These are phyloP conservation scores for Lethrus apterus DNA, from an alignment of 1,140 invertebrate species.

Conservation along the genomic window DNA sequence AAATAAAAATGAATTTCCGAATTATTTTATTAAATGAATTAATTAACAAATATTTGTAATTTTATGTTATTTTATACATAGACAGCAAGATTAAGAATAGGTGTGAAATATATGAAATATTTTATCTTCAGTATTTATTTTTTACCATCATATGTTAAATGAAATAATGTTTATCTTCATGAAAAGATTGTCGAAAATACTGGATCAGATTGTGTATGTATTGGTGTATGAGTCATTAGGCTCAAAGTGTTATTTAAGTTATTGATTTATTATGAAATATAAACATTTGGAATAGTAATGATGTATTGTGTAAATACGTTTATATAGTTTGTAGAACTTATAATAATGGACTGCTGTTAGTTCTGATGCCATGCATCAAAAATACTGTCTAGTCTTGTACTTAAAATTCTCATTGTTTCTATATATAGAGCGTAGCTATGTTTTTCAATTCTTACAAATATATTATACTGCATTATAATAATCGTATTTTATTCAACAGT, in stretches of 20 bases:
- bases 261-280: conserved; percentile 8
- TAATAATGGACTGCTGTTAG: conserved; percentile 10
- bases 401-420: conserved; percentile 13
- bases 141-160: too few relatives aligned
- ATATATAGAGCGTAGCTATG: conserved; percentile 10
- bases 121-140: too few relatives aligned
- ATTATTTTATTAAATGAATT: too few relatives aligned
- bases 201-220: conserved; percentile 2
- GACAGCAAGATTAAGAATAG: too few relatives aligned
- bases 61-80: too few relatives aligned
- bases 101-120: too few relatives aligned
- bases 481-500: too few relatives aligned
- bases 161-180: too few relatives aligned
- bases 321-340: conserved; percentile 13
- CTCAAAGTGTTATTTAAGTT: conserved; percentile 2
- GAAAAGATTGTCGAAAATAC: too few relatives aligned
- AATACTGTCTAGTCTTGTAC: conserved; percentile 14
- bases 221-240: conserved; percentile 2
- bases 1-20: too few relatives aligned
- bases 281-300: conserved; percentile 7
- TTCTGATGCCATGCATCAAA: conserved; percentile 8
- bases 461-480: conserved; percentile 11
- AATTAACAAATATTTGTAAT: too few relatives aligned
- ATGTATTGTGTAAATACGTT: conserved; percentile 12
- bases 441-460: conserved; percentile 9